These are phyloP conservation scores for Salvelinus namaycush DNA, from an alignment of 2,113 vertebrate species.

Conservation along the genomic window DNA sequence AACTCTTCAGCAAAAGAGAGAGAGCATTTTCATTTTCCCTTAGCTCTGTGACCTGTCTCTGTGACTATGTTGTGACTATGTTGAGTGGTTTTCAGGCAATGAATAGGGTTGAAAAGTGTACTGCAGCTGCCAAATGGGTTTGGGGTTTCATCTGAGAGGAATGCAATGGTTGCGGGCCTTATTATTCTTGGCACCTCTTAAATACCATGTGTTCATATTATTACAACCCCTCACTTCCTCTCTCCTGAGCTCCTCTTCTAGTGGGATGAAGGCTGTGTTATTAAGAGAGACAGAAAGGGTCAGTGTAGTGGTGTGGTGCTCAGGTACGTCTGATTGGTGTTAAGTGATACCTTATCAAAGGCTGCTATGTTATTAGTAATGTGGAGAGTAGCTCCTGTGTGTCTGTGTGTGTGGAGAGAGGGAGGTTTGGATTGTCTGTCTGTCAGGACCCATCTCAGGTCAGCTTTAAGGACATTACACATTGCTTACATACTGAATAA, in stretches of 20 bases:
- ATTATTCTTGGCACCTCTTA: slow-evolving; percentile 76
- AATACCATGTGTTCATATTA: slow-evolving; percentile 70
- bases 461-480: slow-evolving; percentile 14
- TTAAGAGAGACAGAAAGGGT: slow-evolving; percentile 54
- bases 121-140: slow-evolving; percentile 60
- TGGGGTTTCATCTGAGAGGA: slow-evolving; percentile 73
- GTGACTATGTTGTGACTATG: slow-evolving; percentile 7
- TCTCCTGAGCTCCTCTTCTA: slow-evolving; percentile 29
- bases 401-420: neutral
- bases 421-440: slow-evolving; percentile 50
- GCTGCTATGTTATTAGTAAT: slow-evolving; percentile 63
- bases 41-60: slow-evolving; percentile 31
- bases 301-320: slow-evolving; percentile 38
- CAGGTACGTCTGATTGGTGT: slow-evolving; percentile 28
- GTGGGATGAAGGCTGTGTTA: slow-evolving; percentile 53
- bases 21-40: slow-evolving; percentile 9
- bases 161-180: slow-evolving; percentile 69
- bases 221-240: slow-evolving; percentile 41
- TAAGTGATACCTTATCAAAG: slow-evolving; percentile 71
- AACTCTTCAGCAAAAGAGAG: neutral
- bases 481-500: slow-evolving; percentile 11
- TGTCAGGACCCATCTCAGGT: slow-evolving; percentile 18
- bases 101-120: slow-evolving; percentile 65
- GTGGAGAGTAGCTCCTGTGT: slow-evolving; percentile 11
- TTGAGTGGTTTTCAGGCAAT: slow-evolving; percentile 32